Percentiles rank a stretch among this genome's conserved stretches.
Evolutionary conservation across 2,888 invertebrate genomes (phyloP).

Genomic region (Dicyrtomina minuta): DNA sequence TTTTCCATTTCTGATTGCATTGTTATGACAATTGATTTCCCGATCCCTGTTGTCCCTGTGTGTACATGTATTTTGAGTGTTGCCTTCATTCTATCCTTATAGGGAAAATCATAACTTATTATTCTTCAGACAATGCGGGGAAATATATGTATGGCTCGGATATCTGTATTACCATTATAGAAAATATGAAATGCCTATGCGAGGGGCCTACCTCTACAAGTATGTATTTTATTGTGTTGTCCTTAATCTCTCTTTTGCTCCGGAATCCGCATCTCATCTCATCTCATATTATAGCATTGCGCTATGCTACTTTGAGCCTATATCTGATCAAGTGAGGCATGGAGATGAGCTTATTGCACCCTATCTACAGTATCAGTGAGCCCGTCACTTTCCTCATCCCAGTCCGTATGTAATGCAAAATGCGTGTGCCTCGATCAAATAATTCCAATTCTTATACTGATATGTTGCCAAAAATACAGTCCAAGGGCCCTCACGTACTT

Average conservation of each 20-base stretch:
- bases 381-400: slow-evolving; percentile 11
- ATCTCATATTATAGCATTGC: no score
- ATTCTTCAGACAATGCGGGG: not conserved
- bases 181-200: not conserved
- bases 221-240: no score
- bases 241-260: no score
- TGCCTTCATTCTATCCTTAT: no score
- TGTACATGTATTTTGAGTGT: not conserved
- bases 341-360: slow-evolving; percentile 22
- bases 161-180: not conserved
- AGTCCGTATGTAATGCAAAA: slow-evolving; percentile 10
- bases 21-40: slow-evolving; percentile 33
- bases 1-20: slow-evolving; percentile 29
- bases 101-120: no score
- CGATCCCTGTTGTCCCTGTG: not conserved
- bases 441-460: no score
- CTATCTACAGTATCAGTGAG: slow-evolving; percentile 11
- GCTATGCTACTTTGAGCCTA: not conserved
- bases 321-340: slow-evolving; percentile 17
- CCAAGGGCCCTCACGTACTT: no score
- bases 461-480: no score
- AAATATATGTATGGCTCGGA: not conserved
- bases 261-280: not conserved
- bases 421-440: slow-evolving; percentile 21
- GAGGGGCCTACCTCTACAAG: not conserved